Conservation (phyloP, 2,113 vertebrate genomes). For the Daphoenositta chrysoptera region DNA sequence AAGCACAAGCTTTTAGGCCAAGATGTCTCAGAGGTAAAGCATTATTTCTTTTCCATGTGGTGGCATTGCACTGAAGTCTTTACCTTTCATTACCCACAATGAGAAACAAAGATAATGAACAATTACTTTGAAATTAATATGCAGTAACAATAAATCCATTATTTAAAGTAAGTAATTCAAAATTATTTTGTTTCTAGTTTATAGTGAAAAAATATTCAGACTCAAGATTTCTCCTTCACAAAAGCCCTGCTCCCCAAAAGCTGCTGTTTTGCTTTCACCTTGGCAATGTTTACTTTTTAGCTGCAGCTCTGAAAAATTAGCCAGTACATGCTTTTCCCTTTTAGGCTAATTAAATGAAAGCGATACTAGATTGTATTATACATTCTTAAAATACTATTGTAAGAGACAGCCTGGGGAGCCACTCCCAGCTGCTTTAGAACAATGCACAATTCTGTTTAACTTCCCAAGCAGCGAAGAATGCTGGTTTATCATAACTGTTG, state of each 20-base stretch:
- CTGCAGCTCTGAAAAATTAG: slow-evolving; percentile 1
- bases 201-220: background rate
- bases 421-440: slow-evolving; percentile 35
- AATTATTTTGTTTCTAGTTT: background rate
- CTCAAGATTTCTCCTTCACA: background rate
- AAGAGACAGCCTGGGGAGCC: slow-evolving; percentile 10
- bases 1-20: fast-evolving
- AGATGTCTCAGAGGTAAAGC: background rate
- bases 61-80: background rate
- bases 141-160: background rate
- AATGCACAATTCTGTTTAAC: background rate
- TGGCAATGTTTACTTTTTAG: background rate
- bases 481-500: slow-evolving; percentile 26
- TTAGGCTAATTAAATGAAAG: slow-evolving; percentile 44
- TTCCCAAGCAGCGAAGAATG: background rate
- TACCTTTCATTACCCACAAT: background rate
- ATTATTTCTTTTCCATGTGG: background rate
- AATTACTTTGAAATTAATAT: background rate
- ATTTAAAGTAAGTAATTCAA: background rate
- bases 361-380: slow-evolving; percentile 4
- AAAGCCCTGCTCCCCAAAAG: background rate
- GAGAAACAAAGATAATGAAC: background rate
- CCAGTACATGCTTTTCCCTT: slow-evolving; percentile 17
- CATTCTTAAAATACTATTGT: slow-evolving; percentile 6
- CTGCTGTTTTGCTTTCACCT: background rate